Base-by-base conservation (phyloP, 2,113 vertebrate species). In the Dipodomys spectabilis region DNA sequence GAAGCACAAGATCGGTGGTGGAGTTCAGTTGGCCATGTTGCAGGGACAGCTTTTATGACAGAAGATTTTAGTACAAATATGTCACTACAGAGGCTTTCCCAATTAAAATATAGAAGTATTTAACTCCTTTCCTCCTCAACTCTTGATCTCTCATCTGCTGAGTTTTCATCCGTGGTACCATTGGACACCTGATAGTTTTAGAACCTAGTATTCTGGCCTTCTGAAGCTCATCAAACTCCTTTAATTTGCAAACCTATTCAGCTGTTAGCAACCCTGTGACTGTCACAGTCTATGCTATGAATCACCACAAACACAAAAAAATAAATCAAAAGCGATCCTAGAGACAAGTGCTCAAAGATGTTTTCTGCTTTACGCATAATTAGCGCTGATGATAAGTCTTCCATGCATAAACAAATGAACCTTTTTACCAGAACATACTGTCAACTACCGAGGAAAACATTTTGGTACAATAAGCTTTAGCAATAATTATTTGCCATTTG, bases 341-440 rank as follows among this genome's bases (percentile, higher is more conserved):
- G n/a, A 77, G 68, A 86, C 67, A 85, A 90, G 80, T 62, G 27
- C 49, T 82, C 87, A 90, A 95, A 92, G 65, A 87, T 93, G 88
- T 82, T 96, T 95, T 92, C 92, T 96, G 84, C 78, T 95, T 93
- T 79, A 95, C 86, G 92, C 94, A 95, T 95, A 95, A 95, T 95
- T 95, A 96, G 91, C 77, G 92, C 78, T 62, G 74, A 92, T 95
- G 84, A 87, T 95, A 94, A 89, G 77, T 85, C 78, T 95, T 90
- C 4, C 8, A 87, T 91, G 95, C 87, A 93, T 94, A 95, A 92
- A 92, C 84, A 95, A 91, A 82, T 87, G 84, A 95, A 80, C 19
- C 19, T 94, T 92, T 96, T 95, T 45, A 92, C 57, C 19, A 90
- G 85, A 96, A 93, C 79, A 94, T 77, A 86, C 90, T 96, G 92